Conservation (phyloP, 2,113 vertebrate species). For the Phylloscopus whistleri region DNA sequence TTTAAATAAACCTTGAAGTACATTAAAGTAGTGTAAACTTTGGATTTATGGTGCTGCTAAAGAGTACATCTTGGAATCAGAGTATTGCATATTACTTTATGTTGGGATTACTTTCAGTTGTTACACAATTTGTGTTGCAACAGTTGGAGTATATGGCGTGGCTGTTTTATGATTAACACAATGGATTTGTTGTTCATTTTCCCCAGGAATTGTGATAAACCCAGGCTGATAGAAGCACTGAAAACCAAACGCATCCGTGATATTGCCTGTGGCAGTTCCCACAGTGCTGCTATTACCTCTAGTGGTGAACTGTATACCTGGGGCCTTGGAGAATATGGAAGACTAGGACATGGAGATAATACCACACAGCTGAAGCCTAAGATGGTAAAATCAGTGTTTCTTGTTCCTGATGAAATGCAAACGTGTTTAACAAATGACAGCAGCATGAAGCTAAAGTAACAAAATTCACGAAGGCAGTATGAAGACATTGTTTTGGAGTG, state of each 20-base stretch:
- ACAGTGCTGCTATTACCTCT: slow-evolving; percentile 96
- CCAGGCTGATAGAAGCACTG: slow-evolving; percentile 91
- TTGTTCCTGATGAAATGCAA: not conserved
- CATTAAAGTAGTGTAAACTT: not conserved
- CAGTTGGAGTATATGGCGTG: not conserved
- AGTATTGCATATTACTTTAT: not conserved
- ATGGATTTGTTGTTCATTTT: not conserved
- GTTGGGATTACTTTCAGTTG: not conserved
- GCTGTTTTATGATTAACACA: not conserved
- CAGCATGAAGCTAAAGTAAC: not conserved
- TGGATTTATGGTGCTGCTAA: not conserved
- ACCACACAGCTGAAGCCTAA: slow-evolving; percentile 96
- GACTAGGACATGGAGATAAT: slow-evolving; percentile 95
- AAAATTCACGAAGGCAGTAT: accelerated
- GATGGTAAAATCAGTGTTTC: slow-evolving; percentile 77
- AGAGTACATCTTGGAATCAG: not conserved
- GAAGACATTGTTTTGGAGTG: not conserved
- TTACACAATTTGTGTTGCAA: not conserved
- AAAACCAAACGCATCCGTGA: slow-evolving; percentile 97
- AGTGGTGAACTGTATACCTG: slow-evolving; percentile 96
- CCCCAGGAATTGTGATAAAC: slow-evolving; percentile 97
- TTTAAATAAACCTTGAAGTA: not conserved
- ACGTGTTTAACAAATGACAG: not conserved
- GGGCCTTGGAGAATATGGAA: slow-evolving; percentile 96
- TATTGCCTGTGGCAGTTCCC: slow-evolving; percentile 96